These are phyloP conservation scores for Epinotia brunnichana DNA, from an alignment of 2,888 invertebrate species.

Conservation along the genomic window DNA sequence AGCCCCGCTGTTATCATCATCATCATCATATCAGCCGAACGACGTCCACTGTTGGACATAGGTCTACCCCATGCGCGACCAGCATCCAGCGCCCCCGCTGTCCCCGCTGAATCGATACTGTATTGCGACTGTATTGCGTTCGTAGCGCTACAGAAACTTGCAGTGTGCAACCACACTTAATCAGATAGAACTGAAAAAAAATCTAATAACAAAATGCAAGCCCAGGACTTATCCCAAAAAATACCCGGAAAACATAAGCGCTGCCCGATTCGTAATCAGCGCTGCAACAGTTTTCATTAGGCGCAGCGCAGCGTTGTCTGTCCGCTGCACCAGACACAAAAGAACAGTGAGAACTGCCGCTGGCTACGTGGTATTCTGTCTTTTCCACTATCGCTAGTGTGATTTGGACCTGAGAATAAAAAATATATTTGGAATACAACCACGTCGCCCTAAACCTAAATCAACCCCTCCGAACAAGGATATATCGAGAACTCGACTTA, in stretches of 20 bases:
- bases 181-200: neutral
- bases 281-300: constrained; percentile 53
- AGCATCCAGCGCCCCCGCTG: too few relatives aligned
- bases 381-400: constrained; percentile 47
- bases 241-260: constrained; percentile 25
- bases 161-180: neutral
- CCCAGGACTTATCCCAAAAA: constrained; percentile 10
- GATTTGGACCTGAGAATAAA: neutral
- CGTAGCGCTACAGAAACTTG: too few relatives aligned
- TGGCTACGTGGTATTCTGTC: constrained; percentile 51
- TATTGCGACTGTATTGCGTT: too few relatives aligned
- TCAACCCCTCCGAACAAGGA: neutral
- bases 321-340: constrained; percentile 63
- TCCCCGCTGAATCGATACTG: too few relatives aligned
- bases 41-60: too few relatives aligned
- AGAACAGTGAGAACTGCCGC: constrained; percentile 57
- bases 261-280: constrained; percentile 28
- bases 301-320: constrained; percentile 40
- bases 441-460: neutral
- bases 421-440: too few relatives aligned
- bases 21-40: too few relatives aligned
- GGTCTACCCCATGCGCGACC: too few relatives aligned
- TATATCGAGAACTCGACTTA: too few relatives aligned
- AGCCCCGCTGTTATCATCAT: too few relatives aligned
- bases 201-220: neutral